Conservation (phyloP, 2,113 vertebrate genomes). For the Scortum barcoo region DNA sequence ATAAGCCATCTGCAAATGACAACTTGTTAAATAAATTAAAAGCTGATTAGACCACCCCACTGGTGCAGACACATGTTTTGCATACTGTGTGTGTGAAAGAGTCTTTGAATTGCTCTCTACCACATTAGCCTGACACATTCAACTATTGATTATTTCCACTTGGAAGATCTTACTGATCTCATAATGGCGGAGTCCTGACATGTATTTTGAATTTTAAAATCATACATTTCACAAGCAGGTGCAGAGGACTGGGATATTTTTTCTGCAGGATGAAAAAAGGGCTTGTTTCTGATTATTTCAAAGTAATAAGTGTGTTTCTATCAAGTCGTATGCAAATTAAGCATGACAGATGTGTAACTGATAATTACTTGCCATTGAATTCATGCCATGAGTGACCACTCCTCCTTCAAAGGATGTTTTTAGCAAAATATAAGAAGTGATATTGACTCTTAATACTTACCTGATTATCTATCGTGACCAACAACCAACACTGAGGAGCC, state of each 20-base stretch:
- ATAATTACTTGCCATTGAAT: constrained; percentile 23
- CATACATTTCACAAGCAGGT: constrained; percentile 8
- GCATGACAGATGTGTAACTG: constrained; percentile 9
- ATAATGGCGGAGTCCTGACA: not conserved
- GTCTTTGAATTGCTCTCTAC: not conserved
- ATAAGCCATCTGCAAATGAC: constrained; percentile 48
- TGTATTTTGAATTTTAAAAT: not conserved
- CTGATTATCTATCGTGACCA: not conserved
- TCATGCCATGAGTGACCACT: constrained; percentile 9
- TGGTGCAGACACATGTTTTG: constrained; percentile 10
- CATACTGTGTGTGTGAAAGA: not conserved
- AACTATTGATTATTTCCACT: constrained; percentile 5
- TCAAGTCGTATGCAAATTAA: constrained; percentile 25
- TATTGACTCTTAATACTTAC: not conserved
- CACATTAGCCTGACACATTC: constrained; percentile 29
- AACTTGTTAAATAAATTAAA: constrained; percentile 52
- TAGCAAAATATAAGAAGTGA: not conserved
- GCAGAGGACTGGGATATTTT: not conserved
- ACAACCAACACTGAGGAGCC: not conserved
- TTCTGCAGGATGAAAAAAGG: not conserved
- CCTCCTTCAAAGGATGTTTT: not conserved
- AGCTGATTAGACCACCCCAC: constrained; percentile 25
- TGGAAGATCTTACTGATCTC: not conserved
- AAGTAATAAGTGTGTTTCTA: not conserved
- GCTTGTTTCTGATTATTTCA: constrained; percentile 4